These are phyloP conservation scores for Nyctibius bracteatus DNA, from an alignment of 2,113 vertebrate species.

Conservation along the genomic window DNA sequence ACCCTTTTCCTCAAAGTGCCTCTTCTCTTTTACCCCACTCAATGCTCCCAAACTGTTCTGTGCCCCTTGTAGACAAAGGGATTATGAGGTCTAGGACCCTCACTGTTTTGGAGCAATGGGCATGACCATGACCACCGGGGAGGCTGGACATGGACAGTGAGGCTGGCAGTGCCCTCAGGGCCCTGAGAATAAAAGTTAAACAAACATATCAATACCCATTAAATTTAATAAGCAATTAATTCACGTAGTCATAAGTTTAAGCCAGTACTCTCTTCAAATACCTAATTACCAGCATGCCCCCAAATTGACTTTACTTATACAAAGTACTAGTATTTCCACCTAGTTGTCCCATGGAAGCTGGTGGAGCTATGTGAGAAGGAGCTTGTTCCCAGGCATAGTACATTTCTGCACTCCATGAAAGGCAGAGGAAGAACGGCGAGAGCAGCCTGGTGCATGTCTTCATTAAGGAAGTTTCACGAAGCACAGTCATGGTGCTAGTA, in stretches of 20 bases:
- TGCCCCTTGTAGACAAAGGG: not conserved
- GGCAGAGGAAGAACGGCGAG: not conserved
- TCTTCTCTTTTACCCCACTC: not conserved
- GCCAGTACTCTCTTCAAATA: not conserved
- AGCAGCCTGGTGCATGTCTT: not conserved
- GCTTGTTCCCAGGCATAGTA: not conserved
- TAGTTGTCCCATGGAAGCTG: not conserved
- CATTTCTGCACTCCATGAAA: not conserved
- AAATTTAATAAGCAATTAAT: not conserved
- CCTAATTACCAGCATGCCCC: not conserved
- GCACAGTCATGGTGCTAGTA: not conserved
- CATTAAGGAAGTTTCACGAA: not conserved
- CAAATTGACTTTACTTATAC: fast-evolving
- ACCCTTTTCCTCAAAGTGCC: not conserved
- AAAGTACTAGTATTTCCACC: not conserved
- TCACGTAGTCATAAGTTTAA: not conserved
- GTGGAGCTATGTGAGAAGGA: not conserved
- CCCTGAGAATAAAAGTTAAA: not conserved
- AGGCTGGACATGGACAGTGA: not conserved
- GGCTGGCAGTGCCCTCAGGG: not conserved
- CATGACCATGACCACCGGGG: fast-evolving
- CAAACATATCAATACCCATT: not conserved
- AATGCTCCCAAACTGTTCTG: not conserved
- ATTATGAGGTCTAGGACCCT: not conserved
- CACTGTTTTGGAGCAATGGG: not conserved